Evolutionary conservation across 2,797 vertebrate species (phyloP).

Genomic region (Babyrousa celebensis): DNA sequence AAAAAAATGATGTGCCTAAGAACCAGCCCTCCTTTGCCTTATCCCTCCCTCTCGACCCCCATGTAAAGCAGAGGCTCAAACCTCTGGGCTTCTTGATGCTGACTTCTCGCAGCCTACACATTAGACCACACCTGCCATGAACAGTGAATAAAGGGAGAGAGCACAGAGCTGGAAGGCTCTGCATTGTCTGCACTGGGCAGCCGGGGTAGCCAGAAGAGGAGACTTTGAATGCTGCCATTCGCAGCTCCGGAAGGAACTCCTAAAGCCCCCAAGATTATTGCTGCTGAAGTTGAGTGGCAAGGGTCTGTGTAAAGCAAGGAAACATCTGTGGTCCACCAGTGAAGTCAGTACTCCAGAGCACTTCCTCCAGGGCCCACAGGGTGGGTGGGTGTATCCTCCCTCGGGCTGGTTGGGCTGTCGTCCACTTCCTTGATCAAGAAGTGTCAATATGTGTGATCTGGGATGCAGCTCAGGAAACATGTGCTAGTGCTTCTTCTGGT

Average conservation of each 20-base stretch:
- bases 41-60: not conserved
- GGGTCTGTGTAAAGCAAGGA: not conserved
- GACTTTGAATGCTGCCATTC: not conserved
- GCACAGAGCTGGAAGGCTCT: not conserved
- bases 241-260: not conserved
- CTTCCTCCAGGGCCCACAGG: fast-evolving
- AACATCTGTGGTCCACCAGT: not conserved
- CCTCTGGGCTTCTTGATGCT: not conserved
- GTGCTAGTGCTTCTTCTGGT: not conserved
- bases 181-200: not conserved
- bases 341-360: not conserved
- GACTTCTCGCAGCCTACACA: not conserved
- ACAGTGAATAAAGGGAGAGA: not conserved
- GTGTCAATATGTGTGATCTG: not conserved
- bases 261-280: not conserved
- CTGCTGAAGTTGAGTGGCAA: not conserved
- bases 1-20: not conserved
- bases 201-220: not conserved
- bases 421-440: not conserved
- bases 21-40: not conserved
- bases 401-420: fast-evolving
- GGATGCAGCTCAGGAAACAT: not conserved
- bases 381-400: constrained; percentile 19
- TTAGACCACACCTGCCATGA: not conserved
- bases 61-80: not conserved